phyloP scores from a whole-genome alignment of 92 coral and sea anemone genomes.

The Parazoanthus atlanticus region DNA sequence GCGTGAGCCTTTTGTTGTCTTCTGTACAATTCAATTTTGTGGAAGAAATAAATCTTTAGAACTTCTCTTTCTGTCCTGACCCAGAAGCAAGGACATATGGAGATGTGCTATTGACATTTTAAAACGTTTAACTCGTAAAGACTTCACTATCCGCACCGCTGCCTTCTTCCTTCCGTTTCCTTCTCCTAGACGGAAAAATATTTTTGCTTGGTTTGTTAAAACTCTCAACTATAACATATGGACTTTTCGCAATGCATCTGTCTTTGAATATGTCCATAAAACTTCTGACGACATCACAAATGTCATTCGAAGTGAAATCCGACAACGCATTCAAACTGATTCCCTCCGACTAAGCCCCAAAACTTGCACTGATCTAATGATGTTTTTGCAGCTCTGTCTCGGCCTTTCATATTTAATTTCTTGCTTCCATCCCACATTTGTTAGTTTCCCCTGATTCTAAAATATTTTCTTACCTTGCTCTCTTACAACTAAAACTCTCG shows the following conservation, averaged over 20 bases:
- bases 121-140: background rate
- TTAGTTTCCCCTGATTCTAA: too few species aligned
- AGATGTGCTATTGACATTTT: background rate
- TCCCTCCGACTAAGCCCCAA: too few species aligned
- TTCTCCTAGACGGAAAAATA: background rate
- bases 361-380: too few species aligned
- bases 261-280: background rate
- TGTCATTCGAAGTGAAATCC: too few species aligned
- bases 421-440: too few species aligned
- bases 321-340: too few species aligned
- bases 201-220: background rate
- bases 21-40: too few species aligned
- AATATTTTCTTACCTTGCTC: too few species aligned
- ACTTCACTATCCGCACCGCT: too few species aligned
- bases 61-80: background rate
- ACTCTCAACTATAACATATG: background rate
- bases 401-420: too few species aligned
- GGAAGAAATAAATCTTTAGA: background rate
- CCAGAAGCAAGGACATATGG: background rate
- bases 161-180: slow-evolving; percentile 6
- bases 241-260: background rate
- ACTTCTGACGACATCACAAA: background rate
- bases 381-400: too few species aligned
- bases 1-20: background rate
- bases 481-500: too few species aligned